A percentile compares a stretch with the other conserved stretches of the same genome.
phyloP scores from a whole-genome alignment of 2,888 invertebrate species.

The Mesorhabditis sp. region DNA sequence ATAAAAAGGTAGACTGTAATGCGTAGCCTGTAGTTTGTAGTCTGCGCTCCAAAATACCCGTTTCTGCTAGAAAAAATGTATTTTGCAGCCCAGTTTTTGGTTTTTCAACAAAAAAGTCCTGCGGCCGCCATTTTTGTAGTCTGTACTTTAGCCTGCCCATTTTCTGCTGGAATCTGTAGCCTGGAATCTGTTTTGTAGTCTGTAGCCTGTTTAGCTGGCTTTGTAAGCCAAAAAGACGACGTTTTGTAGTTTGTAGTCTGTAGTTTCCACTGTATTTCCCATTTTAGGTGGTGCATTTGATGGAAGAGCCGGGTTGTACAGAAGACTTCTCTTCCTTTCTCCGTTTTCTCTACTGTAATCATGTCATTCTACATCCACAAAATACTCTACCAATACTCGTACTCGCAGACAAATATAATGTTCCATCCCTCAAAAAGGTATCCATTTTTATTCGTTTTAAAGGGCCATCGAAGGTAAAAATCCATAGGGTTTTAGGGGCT shows the following conservation, averaged over 20 bases:
- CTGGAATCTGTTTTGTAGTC: too few relatives aligned
- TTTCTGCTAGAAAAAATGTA: neutral
- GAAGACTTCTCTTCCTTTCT: conserved; percentile 60
- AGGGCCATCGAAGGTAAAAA: neutral
- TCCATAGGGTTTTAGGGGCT: neutral
- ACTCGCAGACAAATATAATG: conserved; percentile 62
- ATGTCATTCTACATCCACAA: conserved; percentile 59
- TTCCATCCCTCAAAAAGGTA: conserved; percentile 58
- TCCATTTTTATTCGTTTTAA: neutral
- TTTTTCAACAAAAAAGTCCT: too few relatives aligned
- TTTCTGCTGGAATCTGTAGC: too few relatives aligned
- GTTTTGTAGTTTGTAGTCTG: too few relatives aligned
- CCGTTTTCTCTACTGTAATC: conserved; percentile 61
- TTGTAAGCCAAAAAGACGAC: too few relatives aligned
- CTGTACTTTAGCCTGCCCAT: too few relatives aligned
- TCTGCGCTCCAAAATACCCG: too few relatives aligned
- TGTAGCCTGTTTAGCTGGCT: too few relatives aligned
- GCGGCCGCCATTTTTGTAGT: too few relatives aligned
- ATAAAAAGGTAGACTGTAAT: conserved; percentile 34
- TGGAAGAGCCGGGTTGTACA: conserved; percentile 59
- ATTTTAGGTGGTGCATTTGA: conserved; percentile 54
- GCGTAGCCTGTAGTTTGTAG: too few relatives aligned
- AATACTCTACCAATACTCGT: conserved; percentile 60
- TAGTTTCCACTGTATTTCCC: neutral
- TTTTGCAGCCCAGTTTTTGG: too few relatives aligned